Evolutionary conservation across 2,888 invertebrate genomes (phyloP).

Genomic region (Agrochola macilenta): DNA sequence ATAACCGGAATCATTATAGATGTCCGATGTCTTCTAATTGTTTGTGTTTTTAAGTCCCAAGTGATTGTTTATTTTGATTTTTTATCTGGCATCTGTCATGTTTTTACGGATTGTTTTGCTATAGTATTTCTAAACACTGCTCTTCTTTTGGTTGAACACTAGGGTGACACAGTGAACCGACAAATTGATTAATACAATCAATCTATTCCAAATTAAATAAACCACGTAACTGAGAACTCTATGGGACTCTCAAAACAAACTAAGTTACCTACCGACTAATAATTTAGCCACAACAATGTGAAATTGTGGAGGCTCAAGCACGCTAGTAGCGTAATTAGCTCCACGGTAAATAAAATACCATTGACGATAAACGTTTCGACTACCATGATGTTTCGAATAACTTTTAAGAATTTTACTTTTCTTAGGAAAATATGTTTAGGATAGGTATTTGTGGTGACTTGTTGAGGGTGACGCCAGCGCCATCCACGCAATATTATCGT

Average conservation of each 20-base stretch:
- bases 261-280: slow-evolving; percentile 1
- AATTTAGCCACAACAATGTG: slow-evolving; percentile 13
- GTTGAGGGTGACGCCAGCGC: not conserved
- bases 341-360: slow-evolving; percentile 16
- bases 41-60: slow-evolving; percentile 22
- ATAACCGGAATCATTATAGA: slow-evolving; percentile 26
- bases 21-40: slow-evolving; percentile 18
- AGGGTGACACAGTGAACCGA: not conserved
- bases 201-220: slow-evolving; percentile 7
- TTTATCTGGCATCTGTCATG: not conserved
- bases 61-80: not conserved
- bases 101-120: not conserved
- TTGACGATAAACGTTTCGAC: slow-evolving; percentile 9
- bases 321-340: slow-evolving; percentile 20
- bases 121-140: not conserved
- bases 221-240: not conserved
- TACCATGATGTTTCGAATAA: slow-evolving; percentile 1
- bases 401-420: slow-evolving; percentile 11
- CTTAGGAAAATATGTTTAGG: not conserved
- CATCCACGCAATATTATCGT: not conserved
- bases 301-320: slow-evolving; percentile 5
- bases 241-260: not conserved
- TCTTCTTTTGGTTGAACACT: not conserved
- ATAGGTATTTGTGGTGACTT: not conserved
- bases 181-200: not conserved